phyloP scores from a whole-genome alignment of 2,888 invertebrate genomes.

The Crocallis elinguaria region DNA sequence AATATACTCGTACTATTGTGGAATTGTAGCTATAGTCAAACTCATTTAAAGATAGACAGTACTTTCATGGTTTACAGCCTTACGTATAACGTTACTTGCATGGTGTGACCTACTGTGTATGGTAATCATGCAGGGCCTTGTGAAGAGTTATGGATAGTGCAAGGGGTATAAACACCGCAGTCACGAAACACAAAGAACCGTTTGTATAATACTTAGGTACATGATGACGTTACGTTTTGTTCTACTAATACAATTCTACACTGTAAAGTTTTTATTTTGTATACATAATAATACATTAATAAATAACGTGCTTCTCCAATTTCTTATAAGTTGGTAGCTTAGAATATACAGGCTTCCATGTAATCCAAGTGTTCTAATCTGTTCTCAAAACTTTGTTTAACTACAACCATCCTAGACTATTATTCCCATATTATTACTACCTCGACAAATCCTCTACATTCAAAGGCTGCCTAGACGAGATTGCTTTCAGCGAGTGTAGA shows the following conservation, averaged over 20 bases:
- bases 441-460: too few relatives aligned
- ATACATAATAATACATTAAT: background rate
- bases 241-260: background rate
- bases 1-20: background rate
- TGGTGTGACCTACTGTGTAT: constrained; percentile 14
- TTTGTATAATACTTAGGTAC: background rate
- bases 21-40: background rate
- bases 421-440: too few relatives aligned
- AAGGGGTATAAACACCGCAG: constrained; percentile 29
- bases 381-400: too few relatives aligned
- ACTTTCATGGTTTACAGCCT: background rate
- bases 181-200: constrained; percentile 33
- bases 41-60: background rate
- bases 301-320: too few relatives aligned
- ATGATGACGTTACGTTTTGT: constrained; percentile 3
- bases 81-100: constrained; percentile 6
- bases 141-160: constrained; percentile 22
- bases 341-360: too few relatives aligned
- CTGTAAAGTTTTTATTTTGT: background rate
- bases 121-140: constrained; percentile 22
- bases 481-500: too few relatives aligned
- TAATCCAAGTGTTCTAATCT: too few relatives aligned
- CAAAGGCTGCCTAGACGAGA: too few relatives aligned
- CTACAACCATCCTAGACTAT: too few relatives aligned
- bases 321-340: too few relatives aligned